Evolutionary conservation across 2,888 invertebrate species (phyloP), one percentile per base, ranked within the genome.

Genomic region (Heteromyza rotundicornis): DNA sequence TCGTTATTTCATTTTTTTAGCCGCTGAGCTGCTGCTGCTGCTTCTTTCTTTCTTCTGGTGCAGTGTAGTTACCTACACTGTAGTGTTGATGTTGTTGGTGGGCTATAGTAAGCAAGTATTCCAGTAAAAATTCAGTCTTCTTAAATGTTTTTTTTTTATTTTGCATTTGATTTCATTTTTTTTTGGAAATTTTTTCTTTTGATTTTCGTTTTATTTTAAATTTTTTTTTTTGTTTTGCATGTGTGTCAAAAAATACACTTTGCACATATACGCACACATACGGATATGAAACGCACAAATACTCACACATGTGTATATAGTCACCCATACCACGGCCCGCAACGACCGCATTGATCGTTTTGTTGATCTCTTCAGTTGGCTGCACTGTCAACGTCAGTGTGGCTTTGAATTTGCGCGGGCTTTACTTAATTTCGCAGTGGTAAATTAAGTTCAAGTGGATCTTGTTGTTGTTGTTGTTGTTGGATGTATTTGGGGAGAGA

Each of bases 401-500:
- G 17, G 54, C 32, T 68, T 63, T 64, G 70, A 66, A 69, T 73
- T 66, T 72, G 72, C 71, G 71, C 68, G 69, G 69, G 69, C 62
- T 71, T 69, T 69, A 51, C 64, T 67, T 59, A 14, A 40, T n/a
- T n/a, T n/a, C n/a, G n/a, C n/a, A n/a, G n/a, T n/a, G n/a, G n/a
- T n/a, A 76, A 74, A 74, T 74, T 74, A 74, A 76, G 75, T 74
- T 65, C 72, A 67, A 76, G 68, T 67, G 3, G 47, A 20, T n/a
- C n/a, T n/a, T n/a, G n/a, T n/a, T n/a, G n/a, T n/a, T n/a, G n/a
- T n/a, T n/a, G n/a, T n/a, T n/a, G n/a, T n/a, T n/a, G n/a, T n/a
- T n/a, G n/a, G n/a, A n/a, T n/a, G n/a, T n/a, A n/a, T n/a, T n/a
- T n/a, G n/a, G n/a, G n/a, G n/a, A n/a, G n/a, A n/a, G n/a, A n/a